Conservation (phyloP, 37 sponge, comb jelly and placozoan genomes). For the Spongilla lacustris region DNA sequence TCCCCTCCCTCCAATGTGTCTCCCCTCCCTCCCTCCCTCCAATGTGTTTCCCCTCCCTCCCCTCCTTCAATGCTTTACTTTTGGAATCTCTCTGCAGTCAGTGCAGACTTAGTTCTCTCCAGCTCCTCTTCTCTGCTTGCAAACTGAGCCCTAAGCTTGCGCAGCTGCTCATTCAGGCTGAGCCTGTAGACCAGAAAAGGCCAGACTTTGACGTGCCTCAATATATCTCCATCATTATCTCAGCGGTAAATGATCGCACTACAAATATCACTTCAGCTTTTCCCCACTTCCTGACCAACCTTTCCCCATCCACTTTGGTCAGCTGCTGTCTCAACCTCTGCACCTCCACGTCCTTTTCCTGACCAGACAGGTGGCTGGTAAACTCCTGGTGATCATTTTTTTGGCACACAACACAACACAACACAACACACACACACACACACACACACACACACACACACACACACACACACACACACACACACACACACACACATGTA, state of each 20-base stretch:
- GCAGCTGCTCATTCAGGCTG: slow-evolving; percentile 42
- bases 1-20: too few species aligned
- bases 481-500: slow-evolving; percentile 6
- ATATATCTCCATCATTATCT: too few species aligned
- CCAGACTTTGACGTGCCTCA: too few species aligned
- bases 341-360: slow-evolving; percentile 64
- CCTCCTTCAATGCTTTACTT: slow-evolving; percentile 20
- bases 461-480: slow-evolving; percentile 6
- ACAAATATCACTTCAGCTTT: not conserved
- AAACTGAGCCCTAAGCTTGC: slow-evolving; percentile 16
- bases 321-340: slow-evolving; percentile 54
- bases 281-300: not conserved
- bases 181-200: slow-evolving; percentile 11
- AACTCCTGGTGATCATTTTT: slow-evolving; percentile 36
- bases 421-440: slow-evolving; percentile 4
- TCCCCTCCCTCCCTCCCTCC: too few species aligned
- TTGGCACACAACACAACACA: not conserved
- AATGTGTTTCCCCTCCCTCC: too few species aligned
- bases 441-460: slow-evolving; percentile 14
- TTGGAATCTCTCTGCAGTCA: slow-evolving; percentile 61
- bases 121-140: slow-evolving; percentile 39
- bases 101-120: slow-evolving; percentile 40
- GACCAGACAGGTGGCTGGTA: slow-evolving; percentile 32
- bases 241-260: too few species aligned
- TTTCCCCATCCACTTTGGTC: slow-evolving; percentile 59